Conservation (phyloP, 1,140 invertebrate genomes). For the Pectinophora gossypiella region DNA sequence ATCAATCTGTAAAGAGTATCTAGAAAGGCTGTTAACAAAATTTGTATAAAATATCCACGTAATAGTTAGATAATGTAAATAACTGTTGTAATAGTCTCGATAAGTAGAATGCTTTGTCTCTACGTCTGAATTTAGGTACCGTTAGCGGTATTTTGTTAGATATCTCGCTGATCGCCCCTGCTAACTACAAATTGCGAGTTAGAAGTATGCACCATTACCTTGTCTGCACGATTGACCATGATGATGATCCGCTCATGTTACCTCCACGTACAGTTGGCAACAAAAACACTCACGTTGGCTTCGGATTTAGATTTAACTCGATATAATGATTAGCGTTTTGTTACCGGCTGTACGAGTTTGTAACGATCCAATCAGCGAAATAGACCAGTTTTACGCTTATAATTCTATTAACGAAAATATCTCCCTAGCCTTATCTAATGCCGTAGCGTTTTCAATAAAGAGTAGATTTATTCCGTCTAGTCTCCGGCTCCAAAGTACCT, state of each 20-base stretch:
- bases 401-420: background rate
- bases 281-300: background rate
- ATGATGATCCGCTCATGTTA: background rate
- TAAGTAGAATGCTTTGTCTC: conserved; percentile 28
- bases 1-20: background rate
- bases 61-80: conserved; percentile 33
- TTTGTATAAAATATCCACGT: conserved; percentile 25
- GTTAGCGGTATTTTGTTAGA: conserved; percentile 20
- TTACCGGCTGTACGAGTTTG: background rate
- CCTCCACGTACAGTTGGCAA: background rate
- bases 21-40: conserved; percentile 31
- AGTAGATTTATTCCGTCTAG: background rate
- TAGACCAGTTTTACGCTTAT: background rate
- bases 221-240: background rate
- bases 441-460: background rate
- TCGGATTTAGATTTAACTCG: background rate
- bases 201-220: conserved; percentile 18
- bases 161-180: conserved; percentile 12
- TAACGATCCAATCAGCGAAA: background rate
- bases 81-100: conserved; percentile 28
- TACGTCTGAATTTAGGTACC: conserved; percentile 26
- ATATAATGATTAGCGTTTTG: background rate
- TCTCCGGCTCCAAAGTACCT: background rate
- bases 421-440: background rate
- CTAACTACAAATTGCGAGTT: conserved; percentile 17